Evolutionary conservation across 2,888 invertebrate genomes (phyloP).

Genomic region (Heliconius sara): DNA sequence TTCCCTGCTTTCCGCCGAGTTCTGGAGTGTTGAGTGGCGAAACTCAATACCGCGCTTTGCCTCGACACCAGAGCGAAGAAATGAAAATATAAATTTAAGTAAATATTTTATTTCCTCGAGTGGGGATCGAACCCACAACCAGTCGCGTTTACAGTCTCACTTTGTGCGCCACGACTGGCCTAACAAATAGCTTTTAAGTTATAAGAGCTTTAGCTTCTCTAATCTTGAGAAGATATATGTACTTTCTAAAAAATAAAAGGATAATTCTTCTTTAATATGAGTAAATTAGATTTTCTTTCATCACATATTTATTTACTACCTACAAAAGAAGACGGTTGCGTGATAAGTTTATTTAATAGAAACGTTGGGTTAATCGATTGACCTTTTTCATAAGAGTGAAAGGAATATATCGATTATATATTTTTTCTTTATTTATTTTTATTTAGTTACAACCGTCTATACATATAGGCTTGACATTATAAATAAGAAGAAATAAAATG

Average conservation of each 20-base stretch:
- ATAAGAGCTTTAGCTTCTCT: too few relatives aligned
- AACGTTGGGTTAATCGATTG: not conserved
- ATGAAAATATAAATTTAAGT: too few relatives aligned
- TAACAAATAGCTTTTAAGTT: too few relatives aligned
- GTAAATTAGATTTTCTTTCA: not conserved
- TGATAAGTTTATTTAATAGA: not conserved
- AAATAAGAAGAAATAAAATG: not conserved
- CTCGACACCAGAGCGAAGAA: too few relatives aligned
- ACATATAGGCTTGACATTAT: not conserved
- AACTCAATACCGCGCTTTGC: too few relatives aligned
- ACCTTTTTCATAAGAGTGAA: not conserved
- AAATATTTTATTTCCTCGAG: too few relatives aligned
- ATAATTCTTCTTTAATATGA: not conserved
- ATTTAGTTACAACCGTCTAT: not conserved
- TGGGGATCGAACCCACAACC: too few relatives aligned
- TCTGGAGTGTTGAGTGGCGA: too few relatives aligned
- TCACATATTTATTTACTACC: not conserved
- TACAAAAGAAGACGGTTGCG: not conserved
- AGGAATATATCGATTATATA: not conserved
- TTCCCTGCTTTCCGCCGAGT: too few relatives aligned
- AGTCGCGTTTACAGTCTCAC: too few relatives aligned
- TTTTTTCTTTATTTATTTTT: not conserved
- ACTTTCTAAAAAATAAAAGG: not conserved
- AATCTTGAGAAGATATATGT: too few relatives aligned
- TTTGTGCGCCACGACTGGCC: too few relatives aligned